phyloP scores from a whole-genome alignment of 1,140 invertebrate genomes.

The Trachelipus rathkii region DNA sequence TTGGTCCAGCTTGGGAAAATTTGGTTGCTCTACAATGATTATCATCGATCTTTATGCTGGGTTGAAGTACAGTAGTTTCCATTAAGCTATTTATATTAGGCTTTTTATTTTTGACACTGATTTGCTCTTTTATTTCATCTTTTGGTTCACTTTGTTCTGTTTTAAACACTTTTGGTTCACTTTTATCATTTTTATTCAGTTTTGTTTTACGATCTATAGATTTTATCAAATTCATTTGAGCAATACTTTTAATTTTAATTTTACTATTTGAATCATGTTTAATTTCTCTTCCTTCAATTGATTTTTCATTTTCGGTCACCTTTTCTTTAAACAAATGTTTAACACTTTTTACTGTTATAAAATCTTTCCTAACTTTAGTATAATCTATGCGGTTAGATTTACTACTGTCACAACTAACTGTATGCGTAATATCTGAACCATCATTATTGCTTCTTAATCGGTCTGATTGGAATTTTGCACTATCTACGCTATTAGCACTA shows the following conservation, averaged over 20 bases:
- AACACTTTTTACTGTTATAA: no score
- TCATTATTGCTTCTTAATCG: slow-evolving; percentile 17
- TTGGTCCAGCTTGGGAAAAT: not conserved
- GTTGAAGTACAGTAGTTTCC: not conserved
- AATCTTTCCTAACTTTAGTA: no score
- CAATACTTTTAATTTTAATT: no score
- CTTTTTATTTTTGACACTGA: slow-evolving; percentile 19
- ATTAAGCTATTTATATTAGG: slow-evolving; percentile 36
- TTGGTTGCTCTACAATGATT: not conserved
- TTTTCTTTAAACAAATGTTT: no score
- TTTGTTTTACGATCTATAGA: no score
- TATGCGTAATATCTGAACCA: slow-evolving; percentile 37
- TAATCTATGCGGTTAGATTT: no score
- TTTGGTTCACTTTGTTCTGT: slow-evolving; percentile 32
- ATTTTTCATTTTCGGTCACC: slow-evolving; percentile 21
- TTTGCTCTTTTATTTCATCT: slow-evolving; percentile 28
- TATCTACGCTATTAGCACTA: no score
- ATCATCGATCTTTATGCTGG: not conserved
- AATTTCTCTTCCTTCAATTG: slow-evolving; percentile 27
- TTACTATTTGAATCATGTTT: slow-evolving; percentile 35
- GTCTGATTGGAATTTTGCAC: not conserved
- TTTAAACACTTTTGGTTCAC: slow-evolving; percentile 36
- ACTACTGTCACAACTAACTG: slow-evolving; percentile 32
- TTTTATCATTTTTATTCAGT: not conserved
- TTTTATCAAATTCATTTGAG: no score